Percentiles rank a stretch among this genome's conserved stretches.
Evolutionary conservation across 2,797 vertebrate genomes (phyloP).

Genomic region (Scleropages formosus): DNA sequence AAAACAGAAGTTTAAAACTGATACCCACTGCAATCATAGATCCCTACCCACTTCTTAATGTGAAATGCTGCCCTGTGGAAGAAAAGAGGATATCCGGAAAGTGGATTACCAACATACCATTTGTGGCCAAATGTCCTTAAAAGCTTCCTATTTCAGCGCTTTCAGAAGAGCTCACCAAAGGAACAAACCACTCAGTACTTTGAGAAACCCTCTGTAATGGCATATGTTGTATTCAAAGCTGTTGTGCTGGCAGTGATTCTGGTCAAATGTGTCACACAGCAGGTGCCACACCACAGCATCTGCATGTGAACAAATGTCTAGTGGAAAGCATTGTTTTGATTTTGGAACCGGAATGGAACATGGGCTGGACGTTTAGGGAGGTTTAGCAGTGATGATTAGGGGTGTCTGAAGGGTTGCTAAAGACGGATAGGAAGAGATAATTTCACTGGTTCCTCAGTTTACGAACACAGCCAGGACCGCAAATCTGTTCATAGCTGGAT

Average conservation of each 20-base stretch:
- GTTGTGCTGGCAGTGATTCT: constrained; percentile 11
- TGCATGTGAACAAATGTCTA: neutral
- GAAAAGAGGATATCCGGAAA: neutral
- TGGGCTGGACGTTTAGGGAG: neutral
- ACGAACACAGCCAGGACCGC: no score
- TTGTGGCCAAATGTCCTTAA: constrained; percentile 11
- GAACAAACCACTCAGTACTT: neutral
- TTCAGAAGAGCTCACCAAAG: neutral
- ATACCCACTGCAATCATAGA: constrained; percentile 7
- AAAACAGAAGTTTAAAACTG: neutral
- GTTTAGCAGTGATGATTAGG: no score
- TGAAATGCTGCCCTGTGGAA: constrained; percentile 2
- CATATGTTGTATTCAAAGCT: neutral
- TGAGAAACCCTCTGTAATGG: constrained; percentile 1
- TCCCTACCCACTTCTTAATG: constrained; percentile 11
- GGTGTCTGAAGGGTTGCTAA: no score
- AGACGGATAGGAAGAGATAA: no score
- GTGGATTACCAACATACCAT: constrained; percentile 11
- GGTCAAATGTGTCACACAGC: constrained; percentile 2
- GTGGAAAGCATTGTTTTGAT: neutral
- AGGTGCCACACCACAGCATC: neutral
- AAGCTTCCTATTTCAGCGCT: constrained; percentile 18
- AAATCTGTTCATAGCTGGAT: no score
- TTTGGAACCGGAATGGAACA: neutral
- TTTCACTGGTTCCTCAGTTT: no score